A percentile compares a stretch with the other conserved stretches of the same genome.
Conservation (phyloP, 2,888 invertebrate genomes). For the Lepidonotus clava region DNA sequence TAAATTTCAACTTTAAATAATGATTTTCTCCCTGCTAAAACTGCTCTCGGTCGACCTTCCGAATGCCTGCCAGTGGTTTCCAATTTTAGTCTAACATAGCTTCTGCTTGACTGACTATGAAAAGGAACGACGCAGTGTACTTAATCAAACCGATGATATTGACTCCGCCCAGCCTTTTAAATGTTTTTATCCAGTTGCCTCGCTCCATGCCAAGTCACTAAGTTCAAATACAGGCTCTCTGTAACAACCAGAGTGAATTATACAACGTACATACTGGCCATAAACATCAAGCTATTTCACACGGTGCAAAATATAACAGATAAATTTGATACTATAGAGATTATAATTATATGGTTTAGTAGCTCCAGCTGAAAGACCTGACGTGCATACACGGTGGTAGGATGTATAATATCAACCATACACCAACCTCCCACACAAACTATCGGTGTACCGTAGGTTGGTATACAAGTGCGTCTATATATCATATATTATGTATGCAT, state of each 20-base stretch:
- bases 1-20: neutral
- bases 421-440: no score
- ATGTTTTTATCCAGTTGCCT: constrained; percentile 9
- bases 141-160: constrained; percentile 35
- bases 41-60: neutral
- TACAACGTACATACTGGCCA: neutral
- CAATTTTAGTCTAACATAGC: constrained; percentile 42
- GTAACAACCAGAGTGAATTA: constrained; percentile 17
- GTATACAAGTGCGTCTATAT: no score
- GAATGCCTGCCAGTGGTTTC: constrained; percentile 34
- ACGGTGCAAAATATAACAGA: neutral
- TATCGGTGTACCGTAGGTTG: no score
- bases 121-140: constrained; percentile 29
- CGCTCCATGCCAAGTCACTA: constrained; percentile 7
- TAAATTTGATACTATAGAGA: no score
- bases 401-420: no score
- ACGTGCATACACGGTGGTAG: no score
- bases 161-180: neutral
- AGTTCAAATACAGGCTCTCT: neutral
- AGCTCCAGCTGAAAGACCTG: no score
- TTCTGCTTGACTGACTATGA: constrained; percentile 39
- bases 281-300: constrained; percentile 30
- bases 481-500: no score
- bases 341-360: no score
- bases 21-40: neutral